Evolutionary conservation across 2,797 vertebrate genomes (phyloP).

Genomic region (Champsocephalus gunnari): DNA sequence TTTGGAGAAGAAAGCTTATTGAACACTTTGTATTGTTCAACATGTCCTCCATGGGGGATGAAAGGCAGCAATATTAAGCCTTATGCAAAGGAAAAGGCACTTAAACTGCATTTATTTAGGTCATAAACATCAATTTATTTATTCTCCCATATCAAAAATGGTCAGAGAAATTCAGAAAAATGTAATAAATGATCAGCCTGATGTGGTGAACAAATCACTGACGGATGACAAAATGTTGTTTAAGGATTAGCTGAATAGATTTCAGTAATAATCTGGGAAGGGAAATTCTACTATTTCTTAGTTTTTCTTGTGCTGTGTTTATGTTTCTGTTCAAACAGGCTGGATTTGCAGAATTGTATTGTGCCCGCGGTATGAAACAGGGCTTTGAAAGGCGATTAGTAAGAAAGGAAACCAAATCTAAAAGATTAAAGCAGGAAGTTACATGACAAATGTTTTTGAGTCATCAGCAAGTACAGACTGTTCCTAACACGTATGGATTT

Average conservation of each 20-base stretch:
- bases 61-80: not conserved
- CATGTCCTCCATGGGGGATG: not conserved
- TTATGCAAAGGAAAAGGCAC: not conserved
- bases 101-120: too few relatives aligned
- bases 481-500: not conserved
- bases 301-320: not conserved
- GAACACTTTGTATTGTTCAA: not conserved
- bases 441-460: constrained; percentile 13
- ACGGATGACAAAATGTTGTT: not conserved
- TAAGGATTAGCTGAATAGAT: not conserved
- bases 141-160: too few relatives aligned
- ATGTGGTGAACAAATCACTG: not conserved
- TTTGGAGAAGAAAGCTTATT: too few relatives aligned
- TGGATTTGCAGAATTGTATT: not conserved
- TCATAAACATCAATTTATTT: too few relatives aligned
- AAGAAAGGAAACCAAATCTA: not conserved
- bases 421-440: not conserved
- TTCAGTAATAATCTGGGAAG: not conserved
- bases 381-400: not conserved
- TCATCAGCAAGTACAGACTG: not conserved
- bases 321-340: not conserved
- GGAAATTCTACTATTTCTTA: not conserved
- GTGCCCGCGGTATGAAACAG: not conserved
- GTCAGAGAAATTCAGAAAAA: too few relatives aligned
- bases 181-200: too few relatives aligned